phyloP scores from a whole-genome alignment of 2,113 vertebrate species.

The Pipra filicauda region DNA sequence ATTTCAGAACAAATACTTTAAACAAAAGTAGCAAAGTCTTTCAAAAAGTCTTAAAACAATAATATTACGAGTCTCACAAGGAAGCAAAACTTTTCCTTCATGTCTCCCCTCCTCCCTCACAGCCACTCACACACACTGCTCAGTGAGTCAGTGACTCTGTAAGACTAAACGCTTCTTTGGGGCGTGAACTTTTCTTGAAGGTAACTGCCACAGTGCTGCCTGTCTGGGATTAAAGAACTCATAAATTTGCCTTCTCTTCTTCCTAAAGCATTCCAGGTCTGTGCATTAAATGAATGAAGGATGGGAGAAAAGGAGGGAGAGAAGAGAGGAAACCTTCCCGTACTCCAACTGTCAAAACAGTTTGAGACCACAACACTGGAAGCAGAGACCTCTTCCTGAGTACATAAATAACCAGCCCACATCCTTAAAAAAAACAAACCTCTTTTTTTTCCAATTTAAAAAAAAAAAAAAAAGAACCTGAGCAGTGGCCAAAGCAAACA shows the following conservation, averaged over 20 bases:
- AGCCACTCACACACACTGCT: conserved; percentile 70
- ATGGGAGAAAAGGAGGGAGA: not conserved
- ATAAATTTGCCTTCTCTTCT: conserved; percentile 57
- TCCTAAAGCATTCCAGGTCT: conserved; percentile 65
- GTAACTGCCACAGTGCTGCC: conserved; percentile 75
- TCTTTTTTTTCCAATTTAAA: not conserved
- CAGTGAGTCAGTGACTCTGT: conserved; percentile 73
- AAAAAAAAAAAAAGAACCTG: conserved; percentile 3
- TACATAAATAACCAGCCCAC: conserved; percentile 78
- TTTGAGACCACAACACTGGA: conserved; percentile 71
- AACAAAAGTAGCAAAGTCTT: conserved; percentile 74
- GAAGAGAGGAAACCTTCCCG: conserved; percentile 37
- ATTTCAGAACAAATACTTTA: conserved; percentile 75
- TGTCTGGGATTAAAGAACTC: conserved; percentile 74
- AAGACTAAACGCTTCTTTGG: conserved; percentile 84
- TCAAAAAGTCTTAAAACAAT: conserved; percentile 34
- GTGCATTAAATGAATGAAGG: conserved; percentile 49
- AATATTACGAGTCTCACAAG: conserved; percentile 52
- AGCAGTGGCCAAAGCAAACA: conserved; percentile 81
- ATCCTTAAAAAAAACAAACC: conserved; percentile 60
- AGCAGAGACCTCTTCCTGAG: conserved; percentile 78
- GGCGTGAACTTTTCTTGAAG: conserved; percentile 83
- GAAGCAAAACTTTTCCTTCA: conserved; percentile 60
- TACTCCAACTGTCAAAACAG: conserved; percentile 81
- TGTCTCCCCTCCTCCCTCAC: conserved; percentile 62